Conservation (phyloP, 2,797 vertebrate genomes). For the Hipposideros larvatus region DNA sequence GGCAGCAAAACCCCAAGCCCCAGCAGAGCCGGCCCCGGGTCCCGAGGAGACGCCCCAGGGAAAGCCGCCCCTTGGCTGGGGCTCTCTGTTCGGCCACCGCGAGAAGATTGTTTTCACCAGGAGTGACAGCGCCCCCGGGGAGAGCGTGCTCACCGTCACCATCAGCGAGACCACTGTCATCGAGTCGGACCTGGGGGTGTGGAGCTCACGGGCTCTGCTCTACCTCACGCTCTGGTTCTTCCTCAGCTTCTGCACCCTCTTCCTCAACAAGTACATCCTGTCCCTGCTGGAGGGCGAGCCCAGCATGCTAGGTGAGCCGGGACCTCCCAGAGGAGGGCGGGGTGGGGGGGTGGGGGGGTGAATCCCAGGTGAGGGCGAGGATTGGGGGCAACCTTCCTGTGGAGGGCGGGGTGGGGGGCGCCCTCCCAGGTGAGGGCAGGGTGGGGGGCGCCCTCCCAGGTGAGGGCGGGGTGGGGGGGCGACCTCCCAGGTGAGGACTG, state of each 20-base stretch:
- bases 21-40: background rate
- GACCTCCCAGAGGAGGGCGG: background rate
- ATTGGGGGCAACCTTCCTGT: too few species aligned
- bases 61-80: constrained; percentile 85
- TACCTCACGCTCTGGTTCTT: constrained; percentile 97
- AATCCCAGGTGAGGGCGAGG: too few species aligned
- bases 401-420: too few species aligned
- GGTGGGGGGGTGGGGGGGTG: too few species aligned
- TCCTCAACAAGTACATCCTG: constrained; percentile 99
- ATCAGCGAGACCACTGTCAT: constrained; percentile 97
- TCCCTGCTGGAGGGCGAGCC: constrained; percentile 97
- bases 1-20: fast-evolving
- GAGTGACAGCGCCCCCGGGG: constrained; percentile 92
- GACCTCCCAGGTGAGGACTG: too few species aligned
- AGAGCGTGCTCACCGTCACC: constrained; percentile 94
- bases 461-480: too few species aligned
- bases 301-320: constrained; percentile 91
- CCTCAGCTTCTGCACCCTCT: constrained; percentile 99
- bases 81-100: constrained; percentile 88
- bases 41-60: constrained; percentile 82
- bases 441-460: too few species aligned
- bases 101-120: constrained; percentile 92
- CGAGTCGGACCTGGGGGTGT: constrained; percentile 94
- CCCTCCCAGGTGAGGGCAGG: too few species aligned
- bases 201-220: constrained; percentile 92